Base-by-base conservation (phyloP, 2,888 invertebrate genomes). In the Phortica okadai region DNA sequence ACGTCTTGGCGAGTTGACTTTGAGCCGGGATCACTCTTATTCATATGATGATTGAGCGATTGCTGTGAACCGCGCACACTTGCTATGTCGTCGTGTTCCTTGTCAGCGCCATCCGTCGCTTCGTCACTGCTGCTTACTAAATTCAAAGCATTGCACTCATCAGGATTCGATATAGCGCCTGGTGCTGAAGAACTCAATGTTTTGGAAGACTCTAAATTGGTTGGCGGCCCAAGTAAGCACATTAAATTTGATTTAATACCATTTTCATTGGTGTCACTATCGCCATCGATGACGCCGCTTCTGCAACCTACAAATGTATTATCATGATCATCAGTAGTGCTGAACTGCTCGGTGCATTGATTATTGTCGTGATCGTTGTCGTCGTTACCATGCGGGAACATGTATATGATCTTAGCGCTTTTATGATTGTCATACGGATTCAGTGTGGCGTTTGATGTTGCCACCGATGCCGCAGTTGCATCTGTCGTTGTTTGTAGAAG, bases 171-270 rank as follows among this genome's bases (percentile, higher is more conserved):
- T 85, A 97, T 97, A 70, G 96, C 96, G 76, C 96, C 96, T 0
- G 97, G 97, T 0, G 97, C 97, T 0, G 97, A 97, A 92, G 95
- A 94, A 82, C 97, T 97, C 88, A 97, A 92, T 1, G 94, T 94
- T 89, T 95, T 94, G 25, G 95, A 94, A 6, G 94, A 93, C 87
- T 95, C 94, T 90, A 96, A 93, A 88, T 95, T 90, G 64, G 86
- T 87, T 44, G 90, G 89, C 70, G 90, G 90, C 25, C 86, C 87
- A 56, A 92, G 81, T 6, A 92, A 82, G 74, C 88, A 89, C 78
- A 89, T 91, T 25, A 90, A 77, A 74, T 90, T 89, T 11, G 84
- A 81, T 21, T 81, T 80, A 72, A 83, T 84, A 58, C 80, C 81
- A 66, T n/a, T 6, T 41, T 33, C 41, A 0, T 76, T 83, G 0